These are phyloP conservation scores for Emydoidea blandingii DNA, from an alignment of 2,797 vertebrate genomes.

Conservation along the genomic window DNA sequence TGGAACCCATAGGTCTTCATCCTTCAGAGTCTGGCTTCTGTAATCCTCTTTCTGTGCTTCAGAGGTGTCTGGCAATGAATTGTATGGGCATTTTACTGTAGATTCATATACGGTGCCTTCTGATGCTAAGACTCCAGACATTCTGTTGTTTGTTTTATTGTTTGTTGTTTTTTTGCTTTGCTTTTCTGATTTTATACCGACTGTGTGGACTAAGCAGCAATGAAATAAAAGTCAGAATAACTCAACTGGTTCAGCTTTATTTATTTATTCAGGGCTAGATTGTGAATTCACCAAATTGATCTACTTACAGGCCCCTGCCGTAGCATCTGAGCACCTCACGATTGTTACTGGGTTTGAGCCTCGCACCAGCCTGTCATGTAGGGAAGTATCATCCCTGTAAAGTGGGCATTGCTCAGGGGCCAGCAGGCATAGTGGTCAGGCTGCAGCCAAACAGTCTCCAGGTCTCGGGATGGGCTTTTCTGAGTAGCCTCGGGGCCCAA, in stretches of 20 bases:
- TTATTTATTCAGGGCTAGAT: neutral
- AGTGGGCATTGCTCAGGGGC: neutral
- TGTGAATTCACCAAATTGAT: neutral
- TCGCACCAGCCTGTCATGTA: neutral
- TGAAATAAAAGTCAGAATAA: slow-evolving; percentile 86
- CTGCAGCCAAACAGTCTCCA: neutral
- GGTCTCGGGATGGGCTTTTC: neutral
- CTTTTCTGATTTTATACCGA: slow-evolving; percentile 84
- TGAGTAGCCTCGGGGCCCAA: neutral
- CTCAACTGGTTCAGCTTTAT: slow-evolving; percentile 62
- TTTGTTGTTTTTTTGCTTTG: slow-evolving; percentile 58
- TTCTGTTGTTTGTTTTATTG: slow-evolving; percentile 11
- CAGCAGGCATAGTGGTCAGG: neutral
- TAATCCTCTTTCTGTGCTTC: slow-evolving; percentile 73
- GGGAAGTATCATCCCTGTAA: neutral
- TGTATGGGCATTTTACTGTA: slow-evolving; percentile 75
- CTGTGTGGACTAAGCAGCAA: slow-evolving; percentile 84
- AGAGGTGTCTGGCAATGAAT: slow-evolving; percentile 83
- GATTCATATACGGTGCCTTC: slow-evolving; percentile 77
- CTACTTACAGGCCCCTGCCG: accelerated
- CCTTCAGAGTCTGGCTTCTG: slow-evolving; percentile 34
- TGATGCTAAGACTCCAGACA: slow-evolving; percentile 83
- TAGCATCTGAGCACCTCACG: accelerated
- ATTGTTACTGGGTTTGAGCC: neutral
- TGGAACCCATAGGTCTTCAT: neutral